Conservation (phyloP, 2,797 vertebrate species). For the Danio tinwini region DNA sequence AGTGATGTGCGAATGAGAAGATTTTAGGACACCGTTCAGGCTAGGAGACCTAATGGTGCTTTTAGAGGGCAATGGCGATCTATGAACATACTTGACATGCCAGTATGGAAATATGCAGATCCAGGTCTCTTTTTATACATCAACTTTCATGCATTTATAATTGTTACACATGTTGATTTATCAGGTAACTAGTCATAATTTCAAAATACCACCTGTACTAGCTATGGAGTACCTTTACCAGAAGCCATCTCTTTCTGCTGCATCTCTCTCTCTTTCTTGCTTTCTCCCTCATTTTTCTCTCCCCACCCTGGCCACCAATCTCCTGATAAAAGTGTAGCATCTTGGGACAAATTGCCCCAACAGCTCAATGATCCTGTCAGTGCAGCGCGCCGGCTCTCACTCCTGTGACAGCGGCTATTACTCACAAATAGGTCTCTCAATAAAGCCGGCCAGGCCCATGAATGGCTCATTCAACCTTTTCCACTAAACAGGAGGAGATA, state of each 20-base stretch:
- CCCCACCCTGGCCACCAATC: conserved; percentile 45
- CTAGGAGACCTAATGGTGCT: background rate
- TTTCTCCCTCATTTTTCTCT: conserved; percentile 17
- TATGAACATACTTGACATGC: background rate
- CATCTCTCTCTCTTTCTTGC: conserved; percentile 72
- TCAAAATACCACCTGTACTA: conserved; percentile 22
- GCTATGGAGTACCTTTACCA: conserved; percentile 65
- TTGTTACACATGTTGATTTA: conserved; percentile 17
- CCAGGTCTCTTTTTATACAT: background rate
- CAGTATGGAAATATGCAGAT: conserved; percentile 8
- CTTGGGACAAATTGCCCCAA: conserved; percentile 60
- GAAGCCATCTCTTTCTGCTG: conserved; percentile 75
- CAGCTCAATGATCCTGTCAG: conserved; percentile 64
- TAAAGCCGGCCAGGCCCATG: conserved; percentile 58
- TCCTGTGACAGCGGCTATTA: conserved; percentile 61
- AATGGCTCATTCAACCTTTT: conserved; percentile 61
- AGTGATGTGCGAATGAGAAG: conserved; percentile 1
- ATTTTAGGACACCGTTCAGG: conserved; percentile 6
- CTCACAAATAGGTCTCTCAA: conserved; percentile 63
- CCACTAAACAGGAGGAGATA: conserved; percentile 51
- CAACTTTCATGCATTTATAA: background rate
- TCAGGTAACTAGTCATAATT: conserved; percentile 47
- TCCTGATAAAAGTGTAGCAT: conserved; percentile 57
- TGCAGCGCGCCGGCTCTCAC: conserved; percentile 52
- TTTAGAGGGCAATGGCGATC: background rate